These are phyloP conservation scores for Sinodicranocentrus sp. DNA, from an alignment of 2,888 invertebrate species.

Conservation along the genomic window DNA sequence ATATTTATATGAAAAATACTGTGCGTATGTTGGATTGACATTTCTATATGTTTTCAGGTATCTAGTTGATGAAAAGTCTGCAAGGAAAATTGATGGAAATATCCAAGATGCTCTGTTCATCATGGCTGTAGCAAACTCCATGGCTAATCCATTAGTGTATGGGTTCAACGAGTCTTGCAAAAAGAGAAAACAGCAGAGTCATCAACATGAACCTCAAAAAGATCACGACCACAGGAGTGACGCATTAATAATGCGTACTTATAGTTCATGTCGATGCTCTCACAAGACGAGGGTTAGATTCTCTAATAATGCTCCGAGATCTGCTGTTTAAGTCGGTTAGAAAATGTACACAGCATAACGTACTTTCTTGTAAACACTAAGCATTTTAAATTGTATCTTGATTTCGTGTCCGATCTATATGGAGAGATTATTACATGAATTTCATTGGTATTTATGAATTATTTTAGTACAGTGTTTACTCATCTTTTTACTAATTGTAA, in stretches of 20 bases:
- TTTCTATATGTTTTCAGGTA: conserved; percentile 80
- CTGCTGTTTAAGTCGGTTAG: conserved; percentile 54
- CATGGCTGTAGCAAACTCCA: conserved; percentile 89
- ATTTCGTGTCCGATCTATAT: no score
- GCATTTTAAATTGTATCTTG: no score
- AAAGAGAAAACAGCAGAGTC: not conserved
- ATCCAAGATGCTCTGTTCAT: conserved; percentile 86
- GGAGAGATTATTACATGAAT: no score
- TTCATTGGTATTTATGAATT: no score
- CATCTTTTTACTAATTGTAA: no score
- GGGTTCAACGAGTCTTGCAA: conserved; percentile 82
- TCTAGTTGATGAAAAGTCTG: conserved; percentile 84
- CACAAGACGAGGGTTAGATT: conserved; percentile 43
- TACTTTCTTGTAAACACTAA: no score
- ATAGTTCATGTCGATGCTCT: conserved; percentile 34
- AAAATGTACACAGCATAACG: no score
- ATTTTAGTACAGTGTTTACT: no score
- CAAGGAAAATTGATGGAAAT: conserved; percentile 78
- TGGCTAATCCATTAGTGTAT: conserved; percentile 89
- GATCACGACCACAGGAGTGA: conserved; percentile 51
- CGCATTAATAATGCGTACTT: conserved; percentile 40
- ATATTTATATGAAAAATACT: no score
- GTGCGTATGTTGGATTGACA: no score
- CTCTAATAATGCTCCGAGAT: conserved; percentile 14
- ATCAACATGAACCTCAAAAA: conserved; percentile 21